Percentiles rank a stretch among this genome's conserved stretches.
Conservation (phyloP, 2,113 vertebrate genomes). For the Aythya baeri region DNA sequence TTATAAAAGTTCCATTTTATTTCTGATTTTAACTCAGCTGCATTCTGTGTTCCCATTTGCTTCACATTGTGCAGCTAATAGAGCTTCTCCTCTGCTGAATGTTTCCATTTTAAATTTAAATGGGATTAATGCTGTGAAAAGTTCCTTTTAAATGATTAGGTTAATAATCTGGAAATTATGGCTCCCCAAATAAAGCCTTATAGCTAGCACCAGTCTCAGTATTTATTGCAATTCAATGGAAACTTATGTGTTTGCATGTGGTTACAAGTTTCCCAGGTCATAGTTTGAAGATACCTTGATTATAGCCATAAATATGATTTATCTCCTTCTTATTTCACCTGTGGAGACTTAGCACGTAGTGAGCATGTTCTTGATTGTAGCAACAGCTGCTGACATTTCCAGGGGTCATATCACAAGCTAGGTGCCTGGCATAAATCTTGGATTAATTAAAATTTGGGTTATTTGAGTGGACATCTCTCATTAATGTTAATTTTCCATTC, state of each 20-base stretch:
- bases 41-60: slow-evolving; percentile 45
- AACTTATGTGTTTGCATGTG: not conserved
- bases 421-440: slow-evolving; percentile 54
- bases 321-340: slow-evolving; percentile 43
- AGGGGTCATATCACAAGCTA: slow-evolving; percentile 61
- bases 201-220: not conserved
- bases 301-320: slow-evolving; percentile 51
- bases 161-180: slow-evolving; percentile 76
- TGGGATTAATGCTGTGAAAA: slow-evolving; percentile 70
- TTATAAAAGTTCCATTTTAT: not conserved
- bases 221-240: slow-evolving; percentile 28
- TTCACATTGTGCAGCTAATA: slow-evolving; percentile 68
- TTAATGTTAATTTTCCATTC: slow-evolving; percentile 44
- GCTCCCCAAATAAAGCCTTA: slow-evolving; percentile 22
- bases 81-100: slow-evolving; percentile 57
- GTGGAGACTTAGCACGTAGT: slow-evolving; percentile 9
- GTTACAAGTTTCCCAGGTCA: slow-evolving; percentile 7
- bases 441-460: slow-evolving; percentile 68
- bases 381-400: slow-evolving; percentile 64
- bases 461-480: slow-evolving; percentile 31
- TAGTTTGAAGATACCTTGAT: not conserved
- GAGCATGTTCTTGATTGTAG: slow-evolving; percentile 49
- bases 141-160: slow-evolving; percentile 67
- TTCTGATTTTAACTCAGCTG: not conserved
- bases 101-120: slow-evolving; percentile 71